These are phyloP conservation scores for Scolanthus callimorphus DNA, from an alignment of 92 coral and sea anemone species.

Conservation along the genomic window DNA sequence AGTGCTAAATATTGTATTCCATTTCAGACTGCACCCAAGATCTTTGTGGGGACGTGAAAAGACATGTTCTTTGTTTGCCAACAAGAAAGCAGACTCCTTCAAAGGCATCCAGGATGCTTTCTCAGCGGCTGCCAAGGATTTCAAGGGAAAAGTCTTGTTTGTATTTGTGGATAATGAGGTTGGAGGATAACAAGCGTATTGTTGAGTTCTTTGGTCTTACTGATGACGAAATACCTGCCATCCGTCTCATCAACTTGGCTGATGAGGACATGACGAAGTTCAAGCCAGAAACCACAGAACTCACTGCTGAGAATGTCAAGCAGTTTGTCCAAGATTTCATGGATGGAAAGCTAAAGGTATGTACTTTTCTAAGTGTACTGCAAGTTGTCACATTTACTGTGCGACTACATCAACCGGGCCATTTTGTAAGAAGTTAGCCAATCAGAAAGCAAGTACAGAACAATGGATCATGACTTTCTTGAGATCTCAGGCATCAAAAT, in stretches of 20 bases:
- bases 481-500: too few relatives aligned
- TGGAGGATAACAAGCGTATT: constrained; percentile 93
- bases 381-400: too few relatives aligned
- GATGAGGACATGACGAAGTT: constrained; percentile 95
- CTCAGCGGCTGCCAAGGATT: constrained; percentile 80
- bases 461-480: too few relatives aligned
- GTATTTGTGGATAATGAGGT: constrained; percentile 85
- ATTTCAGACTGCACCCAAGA: constrained; percentile 96
- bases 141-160: constrained; percentile 94
- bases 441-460: too few relatives aligned
- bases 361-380: too few relatives aligned
- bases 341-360: constrained; percentile 87
- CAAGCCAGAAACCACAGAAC: constrained; percentile 76
- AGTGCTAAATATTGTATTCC: too few relatives aligned
- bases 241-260: constrained; percentile 94
- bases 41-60: constrained; percentile 94
- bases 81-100: constrained; percentile 75
- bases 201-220: constrained; percentile 95
- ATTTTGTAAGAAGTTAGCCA: too few relatives aligned
- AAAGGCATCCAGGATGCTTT: constrained; percentile 65
- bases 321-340: constrained; percentile 75
- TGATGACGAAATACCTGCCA: constrained; percentile 79
- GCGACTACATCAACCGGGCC: too few relatives aligned
- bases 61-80: constrained; percentile 82
- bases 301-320: constrained; percentile 61